Percentiles rank a stretch among this genome's conserved stretches.
Evolutionary conservation across 2,797 vertebrate genomes (phyloP).

Genomic region (Paguma larvata): DNA sequence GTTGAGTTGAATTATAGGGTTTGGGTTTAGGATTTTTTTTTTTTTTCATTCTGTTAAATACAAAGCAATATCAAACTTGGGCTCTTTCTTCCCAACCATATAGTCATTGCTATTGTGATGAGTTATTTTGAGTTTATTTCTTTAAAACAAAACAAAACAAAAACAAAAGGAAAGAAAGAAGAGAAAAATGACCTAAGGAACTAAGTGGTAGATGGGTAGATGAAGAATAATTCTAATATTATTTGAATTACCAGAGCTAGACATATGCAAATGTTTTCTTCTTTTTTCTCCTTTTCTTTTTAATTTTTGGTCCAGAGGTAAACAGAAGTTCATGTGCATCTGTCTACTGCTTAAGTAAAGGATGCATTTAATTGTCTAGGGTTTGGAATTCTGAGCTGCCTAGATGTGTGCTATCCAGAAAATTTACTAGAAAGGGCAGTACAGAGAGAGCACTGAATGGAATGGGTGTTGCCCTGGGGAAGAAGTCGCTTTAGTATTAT

Average conservation of each 20-base stretch:
- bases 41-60: conserved; percentile 73
- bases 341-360: neutral
- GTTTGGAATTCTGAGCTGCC: neutral
- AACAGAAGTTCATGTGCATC: conserved; percentile 76
- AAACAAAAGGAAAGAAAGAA: conserved; percentile 40
- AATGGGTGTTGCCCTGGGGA: neutral
- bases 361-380: neutral
- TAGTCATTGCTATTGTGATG: conserved; percentile 85
- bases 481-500: neutral
- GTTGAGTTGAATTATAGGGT: conserved; percentile 85
- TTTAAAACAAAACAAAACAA: conserved; percentile 57
- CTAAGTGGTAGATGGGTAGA: conserved; percentile 66
- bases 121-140: conserved; percentile 80
- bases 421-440: neutral
- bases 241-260: conserved; percentile 76
- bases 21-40: conserved; percentile 37
- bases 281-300: neutral
- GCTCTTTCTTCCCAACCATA: conserved; percentile 77
- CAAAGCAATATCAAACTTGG: conserved; percentile 81
- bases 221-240: conserved; percentile 82
- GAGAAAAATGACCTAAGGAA: neutral
- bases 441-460: neutral
- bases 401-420: neutral
- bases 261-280: conserved; percentile 68
- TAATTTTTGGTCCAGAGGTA: neutral